Base-by-base conservation (phyloP, 2,797 vertebrate genomes). In the Gastrophryne carolinensis region DNA sequence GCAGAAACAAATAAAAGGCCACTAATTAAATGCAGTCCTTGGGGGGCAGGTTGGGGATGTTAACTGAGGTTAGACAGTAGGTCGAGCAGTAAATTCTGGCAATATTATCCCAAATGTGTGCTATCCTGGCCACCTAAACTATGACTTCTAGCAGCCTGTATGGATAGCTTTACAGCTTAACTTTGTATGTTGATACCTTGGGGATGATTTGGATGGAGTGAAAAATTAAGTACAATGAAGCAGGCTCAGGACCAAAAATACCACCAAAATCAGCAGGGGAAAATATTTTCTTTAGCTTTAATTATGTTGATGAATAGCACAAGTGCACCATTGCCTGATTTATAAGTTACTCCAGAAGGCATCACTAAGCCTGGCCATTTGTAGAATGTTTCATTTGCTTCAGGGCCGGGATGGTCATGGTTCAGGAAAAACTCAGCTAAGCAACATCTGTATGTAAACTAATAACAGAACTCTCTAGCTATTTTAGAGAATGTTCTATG, bases 221-320 rank as follows among this genome's bases (percentile, higher is more conserved):
- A 71, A 60, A 47, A 56, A 19, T 35, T 71, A 53, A 30, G 70
- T 63, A 35, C 12, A 44, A 37, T 53, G 56, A 61, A 61, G 29
- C n/a, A n/a, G 30, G 41, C 10, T 50, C 27, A 13, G 27, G 5
- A 15, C 12, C 37, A 32, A 24, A 65, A 64, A 17, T 21, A 30
- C 29, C 35, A 52, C 63, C 35, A 66, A 17, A 66, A 32, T 12
- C 32, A 9, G 5, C 1, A 29, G 19, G 35, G 10, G 11, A 13
- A 26, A 26, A 53, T 53, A 37, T 53, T 35, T 67, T 19, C 47
- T 7, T 67, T 50, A 21, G n/a, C 7, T 65, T 32, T 65, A 19
- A 5, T 21, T 47, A 17, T 5, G n/a, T 13, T 11, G 17, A 49
- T 13, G 26, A 47, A 47, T 63, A 9, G n/a, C 21, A 8, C 13